Evolutionary conservation across 2,888 invertebrate genomes (phyloP).

Genomic region (Hetaerina titia): DNA sequence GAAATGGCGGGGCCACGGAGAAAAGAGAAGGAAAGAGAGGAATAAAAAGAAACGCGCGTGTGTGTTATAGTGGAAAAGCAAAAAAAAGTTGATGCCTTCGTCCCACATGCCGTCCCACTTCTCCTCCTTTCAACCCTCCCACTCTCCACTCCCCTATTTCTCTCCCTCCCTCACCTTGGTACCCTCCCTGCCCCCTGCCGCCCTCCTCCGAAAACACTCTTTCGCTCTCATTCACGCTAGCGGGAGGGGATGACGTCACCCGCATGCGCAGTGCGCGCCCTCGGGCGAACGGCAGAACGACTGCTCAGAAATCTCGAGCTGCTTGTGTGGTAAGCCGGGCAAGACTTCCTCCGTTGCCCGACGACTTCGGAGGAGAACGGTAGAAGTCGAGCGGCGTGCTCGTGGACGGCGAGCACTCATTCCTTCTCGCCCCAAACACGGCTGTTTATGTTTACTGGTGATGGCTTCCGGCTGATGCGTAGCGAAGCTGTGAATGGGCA

Average conservation of each 20-base stretch:
- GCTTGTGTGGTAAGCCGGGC: background rate
- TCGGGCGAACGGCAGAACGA: background rate
- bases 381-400: background rate
- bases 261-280: constrained; percentile 47
- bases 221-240: constrained; percentile 63
- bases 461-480: constrained; percentile 11
- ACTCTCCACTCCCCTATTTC: background rate
- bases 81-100: background rate
- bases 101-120: constrained; percentile 42
- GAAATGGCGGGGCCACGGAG: constrained; percentile 23
- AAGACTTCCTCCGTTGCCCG: background rate
- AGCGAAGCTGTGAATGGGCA: background rate
- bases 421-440: background rate
- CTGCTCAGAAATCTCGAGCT: background rate
- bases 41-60: background rate
- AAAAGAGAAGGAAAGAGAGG: background rate
- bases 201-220: constrained; percentile 58
- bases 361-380: background rate
- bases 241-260: constrained; percentile 57
- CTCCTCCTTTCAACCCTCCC: background rate
- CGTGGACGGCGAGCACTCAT: background rate
- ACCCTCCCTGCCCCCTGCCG: background rate
- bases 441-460: background rate
- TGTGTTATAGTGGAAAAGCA: background rate
- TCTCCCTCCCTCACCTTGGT: background rate